Evolutionary conservation across 2,888 invertebrate species (phyloP), one percentile per base, ranked within the genome.

Genomic region (Platycheirus rosarum): DNA sequence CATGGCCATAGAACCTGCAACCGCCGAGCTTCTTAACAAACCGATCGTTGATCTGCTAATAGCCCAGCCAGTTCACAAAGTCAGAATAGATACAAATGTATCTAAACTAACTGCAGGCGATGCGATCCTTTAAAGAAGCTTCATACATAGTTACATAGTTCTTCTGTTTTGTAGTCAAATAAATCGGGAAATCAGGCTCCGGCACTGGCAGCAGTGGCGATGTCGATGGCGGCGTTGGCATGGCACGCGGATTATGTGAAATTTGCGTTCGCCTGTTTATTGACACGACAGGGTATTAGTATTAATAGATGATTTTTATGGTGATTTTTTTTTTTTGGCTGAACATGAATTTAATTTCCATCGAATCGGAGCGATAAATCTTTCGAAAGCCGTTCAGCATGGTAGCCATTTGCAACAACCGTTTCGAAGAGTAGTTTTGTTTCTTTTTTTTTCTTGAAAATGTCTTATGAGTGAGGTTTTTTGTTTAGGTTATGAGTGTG

Each of bases 261-360:
- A 71, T 75, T 80, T 68, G 66, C 76, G 76, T 66, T 76, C 76
- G 53, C 48, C 80, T 80, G 75, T 80, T 76, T 80, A 80, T 80
- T 80, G 80, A 80, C 76, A 76, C 32, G 60, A 37, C 26, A 44
- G 48, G n/a, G n/a, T n/a, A n/a, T n/a, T n/a, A n/a, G 42, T 75
- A 80, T 80, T 75, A 65, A 75, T 80, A 75, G 75, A 80, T 29
- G 20, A 23, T 3, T 55, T 23, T 53, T 23, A n/a, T n/a, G n/a
- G n/a, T n/a, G n/a, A n/a, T 23, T 16, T 18, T 46, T 42, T 14
- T n/a, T 8, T n/a, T 26, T 32, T 37, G n/a, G n/a, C 57, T 68
- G 69, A 55, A 79, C 75, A 80, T 60, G 79, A 80, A 76, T 80
- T 80, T 76, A 76, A 80, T 80, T 70, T 80, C 65, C 76, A 80